phyloP scores from a whole-genome alignment of 2,113 vertebrate species.

The Micronisus gabar region DNA sequence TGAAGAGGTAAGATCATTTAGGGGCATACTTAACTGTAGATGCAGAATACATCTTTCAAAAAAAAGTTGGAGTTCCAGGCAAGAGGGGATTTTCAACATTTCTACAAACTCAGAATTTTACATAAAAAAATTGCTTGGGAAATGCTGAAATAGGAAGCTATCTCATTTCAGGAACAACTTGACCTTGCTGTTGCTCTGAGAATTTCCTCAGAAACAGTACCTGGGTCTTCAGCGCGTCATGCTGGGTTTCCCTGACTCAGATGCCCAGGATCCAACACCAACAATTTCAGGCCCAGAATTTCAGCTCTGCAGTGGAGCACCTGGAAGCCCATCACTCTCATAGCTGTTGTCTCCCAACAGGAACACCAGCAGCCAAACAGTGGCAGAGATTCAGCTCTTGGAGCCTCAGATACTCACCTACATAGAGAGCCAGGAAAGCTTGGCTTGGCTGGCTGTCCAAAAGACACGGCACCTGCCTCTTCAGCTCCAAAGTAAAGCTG shows the following conservation, averaged over 20 bases:
- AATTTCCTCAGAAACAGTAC: not conserved
- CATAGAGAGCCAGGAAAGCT: not conserved
- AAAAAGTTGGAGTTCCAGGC: not conserved
- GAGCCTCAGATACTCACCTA: not conserved
- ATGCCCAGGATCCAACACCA: not conserved
- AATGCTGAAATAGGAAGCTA: not conserved
- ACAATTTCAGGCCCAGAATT: not conserved
- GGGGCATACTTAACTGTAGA: not conserved
- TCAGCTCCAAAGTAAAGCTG: not conserved
- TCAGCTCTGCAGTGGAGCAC: not conserved
- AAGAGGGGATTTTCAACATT: not conserved
- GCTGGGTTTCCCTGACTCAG: fast-evolving
- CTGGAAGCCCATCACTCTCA: not conserved
- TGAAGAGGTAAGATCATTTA: not conserved
- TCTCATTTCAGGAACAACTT: not conserved
- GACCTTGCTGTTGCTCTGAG: not conserved
- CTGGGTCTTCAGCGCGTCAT: not conserved
- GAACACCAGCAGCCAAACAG: not conserved
- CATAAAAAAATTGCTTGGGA: not conserved
- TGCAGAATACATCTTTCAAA: not conserved
- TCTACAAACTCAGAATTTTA: not conserved
- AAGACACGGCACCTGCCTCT: fast-evolving
- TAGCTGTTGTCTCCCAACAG: not conserved
- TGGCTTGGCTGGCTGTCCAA: not conserved
- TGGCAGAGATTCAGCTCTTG: not conserved